Percentiles rank a stretch among this genome's conserved stretches.
These are phyloP conservation scores for Tenualosa thibaudeaui DNA, from an alignment of 2,797 vertebrate species.

Conservation along the genomic window DNA sequence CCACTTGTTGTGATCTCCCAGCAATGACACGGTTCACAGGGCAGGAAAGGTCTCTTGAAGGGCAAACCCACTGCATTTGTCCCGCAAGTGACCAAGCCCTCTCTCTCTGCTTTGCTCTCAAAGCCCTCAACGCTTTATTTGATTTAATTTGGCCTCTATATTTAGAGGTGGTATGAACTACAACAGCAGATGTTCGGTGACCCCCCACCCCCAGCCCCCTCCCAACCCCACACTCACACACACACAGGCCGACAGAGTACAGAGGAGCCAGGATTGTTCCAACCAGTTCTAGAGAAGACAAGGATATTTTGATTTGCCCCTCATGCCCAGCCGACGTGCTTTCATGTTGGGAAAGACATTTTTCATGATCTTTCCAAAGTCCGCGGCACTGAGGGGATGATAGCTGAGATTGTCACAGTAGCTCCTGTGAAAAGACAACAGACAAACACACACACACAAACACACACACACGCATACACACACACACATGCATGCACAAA, in stretches of 20 bases:
- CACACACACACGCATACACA: not conserved
- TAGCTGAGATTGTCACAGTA: constrained; percentile 99
- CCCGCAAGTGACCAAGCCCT: constrained; percentile 58
- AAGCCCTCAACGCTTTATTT: constrained; percentile 64
- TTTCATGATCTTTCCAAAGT: constrained; percentile 99
- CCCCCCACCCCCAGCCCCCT: not conserved
- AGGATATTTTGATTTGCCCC: constrained; percentile 99
- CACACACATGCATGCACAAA: not conserved
- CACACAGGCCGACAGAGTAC: constrained; percentile 19
- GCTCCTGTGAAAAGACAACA: constrained; percentile 82
- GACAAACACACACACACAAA: not conserved
- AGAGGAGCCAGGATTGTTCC: constrained; percentile 54
- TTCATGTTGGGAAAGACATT: constrained; percentile 99
- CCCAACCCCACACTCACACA: not conserved
- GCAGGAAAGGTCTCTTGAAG: constrained; percentile 55
- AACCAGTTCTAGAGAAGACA: constrained; percentile 55
- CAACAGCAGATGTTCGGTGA: constrained; percentile 73
- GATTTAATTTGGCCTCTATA: constrained; percentile 78
- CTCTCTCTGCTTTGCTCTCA: constrained; percentile 54
- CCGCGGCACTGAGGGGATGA: constrained; percentile 95
- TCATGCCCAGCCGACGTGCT: constrained; percentile 97
- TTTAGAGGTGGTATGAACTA: constrained; percentile 78
- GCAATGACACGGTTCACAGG: constrained; percentile 7
- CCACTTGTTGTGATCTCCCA: not conserved
- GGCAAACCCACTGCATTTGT: constrained; percentile 60